phyloP scores from a whole-genome alignment of 2,113 vertebrate species.

The Monopterus albus region DNA sequence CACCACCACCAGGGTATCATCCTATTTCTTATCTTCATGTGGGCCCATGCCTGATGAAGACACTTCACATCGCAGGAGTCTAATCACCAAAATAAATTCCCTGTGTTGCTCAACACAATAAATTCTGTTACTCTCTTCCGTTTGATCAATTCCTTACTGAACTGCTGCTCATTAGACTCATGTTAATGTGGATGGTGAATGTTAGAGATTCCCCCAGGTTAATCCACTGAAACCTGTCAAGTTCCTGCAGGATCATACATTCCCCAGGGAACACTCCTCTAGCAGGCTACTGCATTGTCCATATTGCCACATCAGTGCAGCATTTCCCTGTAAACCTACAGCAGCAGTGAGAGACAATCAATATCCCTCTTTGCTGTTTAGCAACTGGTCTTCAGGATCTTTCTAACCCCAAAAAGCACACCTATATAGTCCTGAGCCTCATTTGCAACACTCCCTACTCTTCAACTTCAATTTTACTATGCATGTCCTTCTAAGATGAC shows the following conservation, averaged over 20 bases:
- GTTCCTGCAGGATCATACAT: slow-evolving; percentile 18
- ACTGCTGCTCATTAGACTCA: background rate
- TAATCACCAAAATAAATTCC: no score
- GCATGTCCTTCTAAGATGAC: slow-evolving; percentile 12
- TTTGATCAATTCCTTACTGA: no score
- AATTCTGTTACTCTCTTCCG: no score
- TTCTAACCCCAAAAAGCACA: slow-evolving; percentile 4
- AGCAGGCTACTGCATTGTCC: background rate
- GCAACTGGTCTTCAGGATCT: slow-evolving; percentile 9
- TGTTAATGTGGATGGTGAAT: background rate
- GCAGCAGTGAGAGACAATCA: slow-evolving; percentile 32
- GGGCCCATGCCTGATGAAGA: no score
- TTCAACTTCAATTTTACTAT: slow-evolving; percentile 20
- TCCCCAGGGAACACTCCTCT: slow-evolving; percentile 7
- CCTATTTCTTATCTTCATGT: no score
- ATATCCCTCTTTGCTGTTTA: slow-evolving; percentile 1
- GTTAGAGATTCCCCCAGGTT: background rate
- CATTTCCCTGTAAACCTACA: slow-evolving; percentile 16
- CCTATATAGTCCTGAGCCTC: slow-evolving; percentile 9
- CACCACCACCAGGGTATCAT: no score
- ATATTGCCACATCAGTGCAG: slow-evolving; percentile 5
- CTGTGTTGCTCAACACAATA: no score
- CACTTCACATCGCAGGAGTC: no score
- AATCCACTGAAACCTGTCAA: slow-evolving; percentile 14
- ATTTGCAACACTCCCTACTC: slow-evolving; percentile 5